phyloP scores from a whole-genome alignment of 23 tunicate genomes.

The Ascidia mentula region DNA sequence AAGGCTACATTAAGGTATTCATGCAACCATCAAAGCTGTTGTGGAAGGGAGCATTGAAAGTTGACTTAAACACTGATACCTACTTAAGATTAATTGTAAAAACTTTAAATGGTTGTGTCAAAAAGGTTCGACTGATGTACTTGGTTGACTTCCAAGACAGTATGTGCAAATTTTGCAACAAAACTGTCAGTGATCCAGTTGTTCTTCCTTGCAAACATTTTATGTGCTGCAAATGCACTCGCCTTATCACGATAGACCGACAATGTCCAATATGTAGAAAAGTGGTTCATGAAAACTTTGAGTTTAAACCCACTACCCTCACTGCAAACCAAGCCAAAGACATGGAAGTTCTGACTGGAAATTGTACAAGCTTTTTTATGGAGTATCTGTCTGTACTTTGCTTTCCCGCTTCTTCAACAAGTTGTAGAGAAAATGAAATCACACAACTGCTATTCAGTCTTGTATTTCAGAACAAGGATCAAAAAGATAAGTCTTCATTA shows the following conservation, averaged over 20 bases:
- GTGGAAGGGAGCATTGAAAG: constrained; percentile 40
- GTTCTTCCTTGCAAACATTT: constrained; percentile 57
- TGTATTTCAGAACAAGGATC: constrained; percentile 20
- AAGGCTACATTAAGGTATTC: constrained; percentile 29
- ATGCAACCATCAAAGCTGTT: constrained; percentile 34
- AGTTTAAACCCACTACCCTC: neutral
- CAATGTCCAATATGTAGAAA: constrained; percentile 45
- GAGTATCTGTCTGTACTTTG: constrained; percentile 50
- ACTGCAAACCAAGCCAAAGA: constrained; percentile 13
- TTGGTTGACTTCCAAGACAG: constrained; percentile 35
- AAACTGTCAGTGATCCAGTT: constrained; percentile 37
- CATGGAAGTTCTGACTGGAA: constrained; percentile 21
- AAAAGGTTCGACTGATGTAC: constrained; percentile 20
- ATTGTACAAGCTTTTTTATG: constrained; percentile 60
- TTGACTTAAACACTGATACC: constrained; percentile 20
- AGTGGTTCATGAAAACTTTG: constrained; percentile 38
- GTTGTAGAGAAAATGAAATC: neutral
- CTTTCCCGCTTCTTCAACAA: constrained; percentile 21
- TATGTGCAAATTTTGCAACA: constrained; percentile 35
- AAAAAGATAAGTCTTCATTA: constrained; percentile 19
- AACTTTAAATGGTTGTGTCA: constrained; percentile 29
- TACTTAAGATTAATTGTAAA: constrained; percentile 46
- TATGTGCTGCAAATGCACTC: constrained; percentile 36
- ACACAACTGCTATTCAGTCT: constrained; percentile 17
- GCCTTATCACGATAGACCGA: neutral